Conservation (phyloP, 2,113 vertebrate species). For the Uria lomvia region DNA sequence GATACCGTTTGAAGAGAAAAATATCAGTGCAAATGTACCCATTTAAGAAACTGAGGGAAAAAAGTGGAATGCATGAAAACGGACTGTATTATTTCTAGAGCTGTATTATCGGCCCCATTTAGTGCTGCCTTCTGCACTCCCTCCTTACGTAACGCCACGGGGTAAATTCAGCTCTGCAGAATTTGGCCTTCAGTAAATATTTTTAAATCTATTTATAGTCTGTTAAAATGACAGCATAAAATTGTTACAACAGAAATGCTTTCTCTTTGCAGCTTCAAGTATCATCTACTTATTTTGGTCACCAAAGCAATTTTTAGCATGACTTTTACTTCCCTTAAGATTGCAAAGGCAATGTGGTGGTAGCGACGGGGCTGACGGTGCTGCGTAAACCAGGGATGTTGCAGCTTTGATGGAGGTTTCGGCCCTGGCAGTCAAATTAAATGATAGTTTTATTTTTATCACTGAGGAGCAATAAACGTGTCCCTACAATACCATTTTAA, state of each 20-base stretch:
- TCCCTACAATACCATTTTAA: not conserved
- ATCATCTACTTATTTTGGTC: not conserved
- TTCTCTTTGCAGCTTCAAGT: not conserved
- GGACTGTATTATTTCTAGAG: not conserved
- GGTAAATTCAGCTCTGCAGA: not conserved
- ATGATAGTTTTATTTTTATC: not conserved
- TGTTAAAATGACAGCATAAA: constrained; percentile 13
- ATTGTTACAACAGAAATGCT: constrained; percentile 2
- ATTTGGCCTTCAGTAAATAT: constrained; percentile 46
- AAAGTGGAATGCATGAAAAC: not conserved
- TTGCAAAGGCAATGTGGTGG: not conserved
- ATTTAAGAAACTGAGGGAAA: not conserved
- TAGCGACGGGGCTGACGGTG: not conserved
- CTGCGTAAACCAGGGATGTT: not conserved
- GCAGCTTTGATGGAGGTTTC: not conserved
- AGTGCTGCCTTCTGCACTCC: not conserved
- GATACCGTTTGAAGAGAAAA: not conserved
- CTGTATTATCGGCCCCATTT: not conserved
- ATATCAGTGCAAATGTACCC: not conserved
- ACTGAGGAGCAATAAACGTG: not conserved
- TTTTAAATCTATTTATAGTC: constrained; percentile 36
- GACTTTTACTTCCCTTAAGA: not conserved
- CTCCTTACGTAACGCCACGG: not conserved
- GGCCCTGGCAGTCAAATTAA: not conserved
- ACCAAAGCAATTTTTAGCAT: not conserved